A percentile compares a stretch with the other conserved stretches of the same genome.
Evolutionary conservation across 1,140 invertebrate species (phyloP).

Genomic region (Periplaneta americana): DNA sequence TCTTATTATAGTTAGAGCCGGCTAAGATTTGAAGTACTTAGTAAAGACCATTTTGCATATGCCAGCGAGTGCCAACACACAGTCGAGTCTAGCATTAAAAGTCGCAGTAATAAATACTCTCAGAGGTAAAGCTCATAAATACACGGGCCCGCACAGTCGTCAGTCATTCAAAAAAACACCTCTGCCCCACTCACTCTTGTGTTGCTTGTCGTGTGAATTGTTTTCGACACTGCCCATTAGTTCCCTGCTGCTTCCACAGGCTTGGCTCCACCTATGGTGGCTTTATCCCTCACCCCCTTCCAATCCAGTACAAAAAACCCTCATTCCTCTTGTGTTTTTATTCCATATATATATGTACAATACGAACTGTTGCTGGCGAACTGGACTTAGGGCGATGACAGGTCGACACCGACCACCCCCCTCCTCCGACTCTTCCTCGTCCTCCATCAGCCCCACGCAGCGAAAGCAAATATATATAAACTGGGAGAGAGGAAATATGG

Average conservation of each 20-base stretch:
- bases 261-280: background rate
- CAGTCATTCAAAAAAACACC: background rate
- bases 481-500: background rate
- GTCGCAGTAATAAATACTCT: background rate
- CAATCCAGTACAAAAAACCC: background rate
- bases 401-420: background rate
- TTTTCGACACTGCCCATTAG: background rate
- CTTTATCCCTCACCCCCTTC: background rate
- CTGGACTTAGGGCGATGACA: background rate
- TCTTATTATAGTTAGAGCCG: too few relatives aligned
- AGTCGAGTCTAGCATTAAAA: background rate
- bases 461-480: background rate
- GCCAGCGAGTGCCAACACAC: background rate
- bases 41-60: background rate
- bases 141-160: background rate
- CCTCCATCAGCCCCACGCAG: background rate
- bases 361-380: background rate
- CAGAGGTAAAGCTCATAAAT: background rate
- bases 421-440: background rate
- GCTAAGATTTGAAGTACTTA: too few relatives aligned
- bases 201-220: background rate
- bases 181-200: background rate
- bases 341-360: background rate
- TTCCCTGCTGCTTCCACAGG: background rate
- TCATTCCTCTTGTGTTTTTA: background rate